Base-by-base conservation (phyloP, 2,888 invertebrate species). In the Dysmachus trigonus region DNA sequence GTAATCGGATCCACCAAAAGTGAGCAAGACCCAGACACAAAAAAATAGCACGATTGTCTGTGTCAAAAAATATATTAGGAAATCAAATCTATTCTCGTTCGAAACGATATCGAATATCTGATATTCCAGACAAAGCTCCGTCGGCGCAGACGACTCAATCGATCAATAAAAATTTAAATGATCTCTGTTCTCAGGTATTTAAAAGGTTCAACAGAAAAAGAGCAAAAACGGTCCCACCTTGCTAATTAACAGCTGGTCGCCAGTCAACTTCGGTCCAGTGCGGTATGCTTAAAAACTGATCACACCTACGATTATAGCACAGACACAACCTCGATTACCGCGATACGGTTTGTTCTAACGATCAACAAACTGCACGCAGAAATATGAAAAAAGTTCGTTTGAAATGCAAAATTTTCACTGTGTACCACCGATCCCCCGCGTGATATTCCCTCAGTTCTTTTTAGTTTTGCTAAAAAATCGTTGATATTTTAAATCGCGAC, bases 1-100 rank as follows among this genome's bases (percentile, higher is more conserved):
- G 81, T 51, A 81, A 81, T 62, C 18, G 62, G 62, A 81, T 81
- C 81, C 27, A 7, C n/a, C 13, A 41, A 81, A 30, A 33, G 53
- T n/a, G 31, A 81, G 6, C 18, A 53, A 30, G 47, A 7, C 31
- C 62, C 81, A 81, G 81, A 53, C 81, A 30, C 81, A 62, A 53
- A 81, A 41, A 79, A 47, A 79, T 81, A 30, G 62, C 53, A 81
- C 81, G 62, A 81, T 81, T 62, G 81, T 79, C 47, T 81, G 81
- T 81, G 81, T 53, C 53, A 53, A 81, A 77, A 81, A 81, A 53
- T 53, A 51, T 30, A 53, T 30, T 31, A 31, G 27, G 62, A 53
- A 53, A 81, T 81, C 81, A 81, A 51, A 81, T 53, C 27, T 79
- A 41, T 47, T 79, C 79, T 79, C n/a, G 51, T 79, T 47, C 13